Evolutionary conservation across 1,140 invertebrate species (phyloP).

Genomic region (Brachionus sp.): DNA sequence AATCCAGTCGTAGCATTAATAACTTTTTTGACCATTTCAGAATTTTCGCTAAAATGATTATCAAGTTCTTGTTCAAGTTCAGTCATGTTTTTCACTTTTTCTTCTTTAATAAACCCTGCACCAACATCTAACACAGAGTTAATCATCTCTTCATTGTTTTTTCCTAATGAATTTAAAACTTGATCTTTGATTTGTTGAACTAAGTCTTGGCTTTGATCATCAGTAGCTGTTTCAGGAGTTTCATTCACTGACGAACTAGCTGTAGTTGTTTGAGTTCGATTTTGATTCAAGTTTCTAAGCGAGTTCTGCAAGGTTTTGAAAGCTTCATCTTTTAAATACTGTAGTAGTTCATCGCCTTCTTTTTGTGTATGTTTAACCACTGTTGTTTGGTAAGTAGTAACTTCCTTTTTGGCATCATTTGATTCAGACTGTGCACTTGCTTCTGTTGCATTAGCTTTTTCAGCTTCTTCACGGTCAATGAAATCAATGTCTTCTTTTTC

Average conservation of each 20-base stretch:
- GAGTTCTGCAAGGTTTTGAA: constrained; percentile 9
- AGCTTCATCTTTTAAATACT: constrained; percentile 39
- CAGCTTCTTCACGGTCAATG: constrained; percentile 14
- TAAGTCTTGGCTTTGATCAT: constrained; percentile 1
- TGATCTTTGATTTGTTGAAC: constrained; percentile 20
- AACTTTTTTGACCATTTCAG: neutral
- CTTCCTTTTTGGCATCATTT: constrained; percentile 37
- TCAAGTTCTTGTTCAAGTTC: neutral
- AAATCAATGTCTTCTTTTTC: constrained; percentile 46
- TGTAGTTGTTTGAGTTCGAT: constrained; percentile 9
- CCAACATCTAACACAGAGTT: neutral
- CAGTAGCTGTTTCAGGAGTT: neutral
- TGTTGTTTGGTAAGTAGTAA: constrained; percentile 40
- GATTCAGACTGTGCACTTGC: neutral
- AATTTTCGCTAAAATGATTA: neutral
- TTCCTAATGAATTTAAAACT: neutral
- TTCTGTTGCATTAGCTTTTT: neutral
- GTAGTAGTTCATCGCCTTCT: constrained; percentile 23
- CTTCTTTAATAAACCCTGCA: neutral
- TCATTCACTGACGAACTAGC: neutral
- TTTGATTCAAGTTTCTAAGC: neutral
- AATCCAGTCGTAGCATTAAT: constrained; percentile 30
- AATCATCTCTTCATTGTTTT: neutral
- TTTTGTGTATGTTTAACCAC: constrained; percentile 41
- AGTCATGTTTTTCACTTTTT: neutral